A percentile compares a stretch with the other conserved stretches of the same genome.
Conservation (phyloP, 2,797 vertebrate species). For the Ficedula albicollis region DNA sequence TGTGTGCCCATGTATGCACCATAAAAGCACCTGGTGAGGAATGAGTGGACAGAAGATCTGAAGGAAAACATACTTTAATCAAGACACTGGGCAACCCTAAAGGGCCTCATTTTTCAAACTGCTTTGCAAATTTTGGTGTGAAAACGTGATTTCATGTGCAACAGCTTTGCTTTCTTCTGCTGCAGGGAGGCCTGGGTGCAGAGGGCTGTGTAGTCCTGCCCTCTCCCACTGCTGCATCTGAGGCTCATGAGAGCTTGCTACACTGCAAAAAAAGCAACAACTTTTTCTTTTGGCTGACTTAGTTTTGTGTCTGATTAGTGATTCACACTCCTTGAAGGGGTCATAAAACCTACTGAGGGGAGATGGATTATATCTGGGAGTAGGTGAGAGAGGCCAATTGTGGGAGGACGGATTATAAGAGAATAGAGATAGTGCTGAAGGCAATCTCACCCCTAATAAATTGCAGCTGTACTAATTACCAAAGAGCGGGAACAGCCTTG, state of each 20-base stretch:
- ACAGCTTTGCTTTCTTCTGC: background rate
- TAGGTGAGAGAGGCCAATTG: background rate
- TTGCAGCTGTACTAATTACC: no score
- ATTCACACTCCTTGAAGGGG: no score
- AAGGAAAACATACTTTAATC: background rate
- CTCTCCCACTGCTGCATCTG: background rate
- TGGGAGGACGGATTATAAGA: no score
- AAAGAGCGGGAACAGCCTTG: no score
- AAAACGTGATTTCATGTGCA: background rate
- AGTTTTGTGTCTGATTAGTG: background rate
- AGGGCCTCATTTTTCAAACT: background rate
- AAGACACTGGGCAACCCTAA: no score
- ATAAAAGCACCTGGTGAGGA: background rate
- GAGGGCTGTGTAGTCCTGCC: rapidly evolving
- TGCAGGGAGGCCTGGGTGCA: background rate
- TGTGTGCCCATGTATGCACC: background rate
- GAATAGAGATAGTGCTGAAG: no score
- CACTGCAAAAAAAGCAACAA: background rate
- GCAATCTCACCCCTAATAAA: no score
- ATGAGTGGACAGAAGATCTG: background rate
- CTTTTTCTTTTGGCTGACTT: background rate
- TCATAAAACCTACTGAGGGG: background rate
- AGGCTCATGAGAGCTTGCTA: background rate
- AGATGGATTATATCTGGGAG: background rate
- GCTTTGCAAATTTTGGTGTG: background rate